These are phyloP conservation scores for Sicus ferrugineus DNA, from an alignment of 2,888 invertebrate species.

Conservation along the genomic window DNA sequence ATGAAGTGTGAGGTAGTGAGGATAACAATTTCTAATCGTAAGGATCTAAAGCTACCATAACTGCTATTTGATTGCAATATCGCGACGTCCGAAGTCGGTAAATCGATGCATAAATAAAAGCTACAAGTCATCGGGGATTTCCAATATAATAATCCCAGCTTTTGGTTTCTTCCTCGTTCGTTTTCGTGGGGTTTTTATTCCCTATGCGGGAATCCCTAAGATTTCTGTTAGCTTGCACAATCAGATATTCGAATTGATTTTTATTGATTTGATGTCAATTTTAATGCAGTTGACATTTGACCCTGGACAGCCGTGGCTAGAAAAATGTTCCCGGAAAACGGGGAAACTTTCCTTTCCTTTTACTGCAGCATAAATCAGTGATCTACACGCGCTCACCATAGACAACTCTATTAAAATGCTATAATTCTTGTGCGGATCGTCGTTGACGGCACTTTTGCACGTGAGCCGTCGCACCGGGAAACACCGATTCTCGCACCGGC, in stretches of 20 bases:
- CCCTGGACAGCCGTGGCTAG: slow-evolving; percentile 39
- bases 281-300: slow-evolving; percentile 60
- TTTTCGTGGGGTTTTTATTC: no score
- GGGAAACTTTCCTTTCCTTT: background rate
- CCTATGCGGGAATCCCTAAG: no score
- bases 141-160: background rate
- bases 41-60: background rate
- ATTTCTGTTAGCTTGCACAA: slow-evolving; percentile 4
- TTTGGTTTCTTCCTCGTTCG: no score
- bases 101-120: background rate
- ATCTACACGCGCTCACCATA: background rate
- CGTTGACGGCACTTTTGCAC: slow-evolving; percentile 5
- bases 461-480: slow-evolving; percentile 23
- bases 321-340: slow-evolving; percentile 3
- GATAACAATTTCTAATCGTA: background rate
- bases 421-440: slow-evolving; percentile 16
- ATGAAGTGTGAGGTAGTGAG: background rate
- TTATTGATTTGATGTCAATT: slow-evolving; percentile 56
- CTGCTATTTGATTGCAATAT: background rate
- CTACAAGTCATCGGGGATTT: background rate
- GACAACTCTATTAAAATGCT: slow-evolving; percentile 33
- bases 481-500: slow-evolving; percentile 30
- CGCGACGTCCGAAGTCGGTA: no score
- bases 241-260: slow-evolving; percentile 49
- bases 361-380: slow-evolving; percentile 3